Conservation (phyloP, 2,797 vertebrate genomes). For the Chromis chromis region DNA sequence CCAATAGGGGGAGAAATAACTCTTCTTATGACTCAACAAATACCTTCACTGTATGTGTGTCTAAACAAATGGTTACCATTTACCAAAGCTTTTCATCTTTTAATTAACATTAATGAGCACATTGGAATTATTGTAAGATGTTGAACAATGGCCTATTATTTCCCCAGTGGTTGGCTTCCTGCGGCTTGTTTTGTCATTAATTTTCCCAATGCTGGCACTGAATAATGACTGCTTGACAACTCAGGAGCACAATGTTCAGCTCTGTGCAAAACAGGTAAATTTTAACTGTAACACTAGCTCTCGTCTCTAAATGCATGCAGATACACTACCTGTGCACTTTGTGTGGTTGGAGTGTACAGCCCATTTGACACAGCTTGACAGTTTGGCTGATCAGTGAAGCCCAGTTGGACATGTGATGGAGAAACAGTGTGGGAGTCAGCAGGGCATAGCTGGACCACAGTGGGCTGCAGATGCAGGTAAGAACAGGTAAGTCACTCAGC, state of each 20-base stretch:
- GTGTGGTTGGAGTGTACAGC: constrained; percentile 71
- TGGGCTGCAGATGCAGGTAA: constrained; percentile 70
- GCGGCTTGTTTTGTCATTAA: constrained; percentile 44
- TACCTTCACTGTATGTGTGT: constrained; percentile 17
- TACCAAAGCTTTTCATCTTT: constrained; percentile 54
- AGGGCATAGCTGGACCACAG: constrained; percentile 72
- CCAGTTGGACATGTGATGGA: constrained; percentile 84
- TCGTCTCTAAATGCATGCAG: constrained; percentile 2
- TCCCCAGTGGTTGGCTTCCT: constrained; percentile 25
- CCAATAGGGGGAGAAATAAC: constrained; percentile 76
- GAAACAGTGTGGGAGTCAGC: constrained; percentile 80
- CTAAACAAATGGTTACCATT: constrained; percentile 46
- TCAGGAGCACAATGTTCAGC: constrained; percentile 21
- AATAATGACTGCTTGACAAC: constrained; percentile 32
- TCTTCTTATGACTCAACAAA: constrained; percentile 49
- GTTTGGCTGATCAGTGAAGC: constrained; percentile 77
- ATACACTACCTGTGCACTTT: constrained; percentile 81
- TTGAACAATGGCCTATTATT: constrained; percentile 47
- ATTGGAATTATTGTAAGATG: constrained; percentile 35
- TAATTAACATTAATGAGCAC: constrained; percentile 55
- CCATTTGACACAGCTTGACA: constrained; percentile 83
- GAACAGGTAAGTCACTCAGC: constrained; percentile 47
- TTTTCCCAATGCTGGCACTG: constrained; percentile 16
- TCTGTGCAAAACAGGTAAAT: neutral
- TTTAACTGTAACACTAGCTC: neutral